Evolutionary conservation across 2,113 vertebrate genomes (phyloP).

Genomic region (Archocentrus centrarchus): DNA sequence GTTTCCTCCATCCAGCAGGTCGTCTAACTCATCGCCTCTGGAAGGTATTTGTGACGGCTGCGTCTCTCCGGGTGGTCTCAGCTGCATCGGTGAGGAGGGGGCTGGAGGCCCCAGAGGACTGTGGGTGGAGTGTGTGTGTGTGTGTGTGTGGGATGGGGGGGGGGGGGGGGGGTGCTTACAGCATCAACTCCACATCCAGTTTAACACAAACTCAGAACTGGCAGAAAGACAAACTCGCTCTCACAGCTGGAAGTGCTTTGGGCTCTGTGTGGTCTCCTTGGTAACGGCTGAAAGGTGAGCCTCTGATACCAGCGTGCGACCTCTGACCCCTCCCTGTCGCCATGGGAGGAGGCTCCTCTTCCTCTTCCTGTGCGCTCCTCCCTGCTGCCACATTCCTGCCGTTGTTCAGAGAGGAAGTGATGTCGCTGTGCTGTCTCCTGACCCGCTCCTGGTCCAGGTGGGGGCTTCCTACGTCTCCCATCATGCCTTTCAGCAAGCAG

Average conservation of each 20-base stretch:
- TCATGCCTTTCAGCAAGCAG: slow-evolving; percentile 7
- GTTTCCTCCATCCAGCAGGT: background rate
- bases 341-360: slow-evolving; percentile 34
- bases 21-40: background rate
- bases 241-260: slow-evolving; percentile 18
- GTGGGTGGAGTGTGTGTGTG: background rate
- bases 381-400: slow-evolving; percentile 29
- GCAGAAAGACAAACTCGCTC: slow-evolving; percentile 8
- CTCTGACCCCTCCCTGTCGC: slow-evolving; percentile 5
- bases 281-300: slow-evolving; percentile 17
- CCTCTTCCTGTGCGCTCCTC: slow-evolving; percentile 42
- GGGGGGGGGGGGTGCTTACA: background rate
- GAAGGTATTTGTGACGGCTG: background rate
- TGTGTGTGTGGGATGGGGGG: too few relatives aligned
- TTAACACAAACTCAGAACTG: background rate
- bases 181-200: background rate
- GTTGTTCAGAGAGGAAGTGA: slow-evolving; percentile 37
- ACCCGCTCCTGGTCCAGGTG: background rate
- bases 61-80: accelerated
- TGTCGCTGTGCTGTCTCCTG: slow-evolving; percentile 22
- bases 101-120: background rate
- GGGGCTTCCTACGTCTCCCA: slow-evolving; percentile 37
- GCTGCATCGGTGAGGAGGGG: background rate
- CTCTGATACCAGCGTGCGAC: slow-evolving; percentile 6
- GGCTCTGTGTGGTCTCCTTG: background rate